Evolutionary conservation across 2,113 vertebrate species (phyloP).

Genomic region (Epinephelus fuscoguttatus): DNA sequence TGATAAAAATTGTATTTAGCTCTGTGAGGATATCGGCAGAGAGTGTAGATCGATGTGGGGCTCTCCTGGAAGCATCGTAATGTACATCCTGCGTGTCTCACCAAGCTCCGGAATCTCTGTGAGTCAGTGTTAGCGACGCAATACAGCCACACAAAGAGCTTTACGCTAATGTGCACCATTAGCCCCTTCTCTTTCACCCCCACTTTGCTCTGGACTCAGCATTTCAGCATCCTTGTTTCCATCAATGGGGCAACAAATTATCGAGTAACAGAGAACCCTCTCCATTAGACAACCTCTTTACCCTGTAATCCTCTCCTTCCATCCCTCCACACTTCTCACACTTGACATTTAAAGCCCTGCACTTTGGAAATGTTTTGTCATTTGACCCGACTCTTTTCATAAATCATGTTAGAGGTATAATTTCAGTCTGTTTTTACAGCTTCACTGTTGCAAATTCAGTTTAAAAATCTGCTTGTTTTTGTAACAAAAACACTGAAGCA

Average conservation of each 20-base stretch:
- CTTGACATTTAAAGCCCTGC: conserved; percentile 25
- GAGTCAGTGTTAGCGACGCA: conserved; percentile 23
- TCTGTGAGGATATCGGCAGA: not conserved
- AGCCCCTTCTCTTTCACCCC: conserved; percentile 31
- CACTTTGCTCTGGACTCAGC: conserved; percentile 39
- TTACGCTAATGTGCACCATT: conserved; percentile 72
- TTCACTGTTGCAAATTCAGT: not conserved
- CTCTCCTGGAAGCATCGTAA: conserved; percentile 46
- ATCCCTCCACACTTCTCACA: conserved; percentile 6
- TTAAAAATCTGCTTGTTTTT: conserved; percentile 23
- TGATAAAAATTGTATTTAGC: conserved; percentile 21
- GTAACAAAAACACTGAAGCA: not conserved
- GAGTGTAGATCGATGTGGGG: conserved; percentile 19
- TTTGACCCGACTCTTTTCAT: conserved; percentile 23
- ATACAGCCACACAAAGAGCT: conserved; percentile 51
- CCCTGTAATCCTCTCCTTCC: conserved; percentile 4
- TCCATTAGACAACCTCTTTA: conserved; percentile 42
- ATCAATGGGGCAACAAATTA: conserved; percentile 33
- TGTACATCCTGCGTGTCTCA: conserved; percentile 64
- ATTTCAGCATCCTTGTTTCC: conserved; percentile 45
- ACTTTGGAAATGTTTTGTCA: conserved; percentile 12
- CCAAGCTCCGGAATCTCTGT: conserved; percentile 23
- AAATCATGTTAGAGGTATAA: not conserved
- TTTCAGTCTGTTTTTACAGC: conserved; percentile 12
- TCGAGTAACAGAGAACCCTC: conserved; percentile 25